Base-by-base conservation (phyloP, 2,113 vertebrate species). In the Muntiacus reevesi region DNA sequence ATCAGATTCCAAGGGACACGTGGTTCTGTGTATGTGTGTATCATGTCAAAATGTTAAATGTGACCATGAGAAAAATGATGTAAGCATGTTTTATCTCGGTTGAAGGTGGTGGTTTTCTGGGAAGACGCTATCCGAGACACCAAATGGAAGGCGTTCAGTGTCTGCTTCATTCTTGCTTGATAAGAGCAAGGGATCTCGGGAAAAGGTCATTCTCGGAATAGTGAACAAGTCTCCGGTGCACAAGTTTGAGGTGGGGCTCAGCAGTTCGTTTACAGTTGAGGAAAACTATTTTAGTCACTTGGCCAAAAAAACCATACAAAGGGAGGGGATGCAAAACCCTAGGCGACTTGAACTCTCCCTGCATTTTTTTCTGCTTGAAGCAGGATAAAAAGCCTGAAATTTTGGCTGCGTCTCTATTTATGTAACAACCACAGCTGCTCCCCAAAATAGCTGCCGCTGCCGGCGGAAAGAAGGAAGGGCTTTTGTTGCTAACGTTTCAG, bases 371-470 rank as follows among this genome's bases (percentile, higher is more conserved):
- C 97, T 95, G 86, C 89, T 82, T 23, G 36, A 78, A 96, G 91
- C 10, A 81, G 79, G 97, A 90, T 59, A 62, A 98, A 96, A 95
- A 76, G 85, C 87, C 74, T 82, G 16, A 4, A 0, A 76, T 94
- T 82, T 92, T 97, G 96, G 96, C 97, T 87, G 43, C 28, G 13
- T 92, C 92, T 96, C 28, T 43, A 45, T 89, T 94, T 97, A 97
- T 89, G 9, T 94, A 91, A 97, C 76, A 89, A 92, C 81, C 89
- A 67, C 47, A 98, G 97, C 92, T 92, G 83, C 28, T 90, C 55
- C 94, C 45, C 95, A 94, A 71, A 96, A 97, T 83, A 97, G 97
- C 97, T 91, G 92, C 89, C 85, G 83, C 92, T 96, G 89, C 92
- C 11, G 89, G 97, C 96, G 92, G 59, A 40, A 85, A 94, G 97